Evolutionary conservation across 2,113 vertebrate genomes (phyloP).

Genomic region (Spermophilus dauricus): DNA sequence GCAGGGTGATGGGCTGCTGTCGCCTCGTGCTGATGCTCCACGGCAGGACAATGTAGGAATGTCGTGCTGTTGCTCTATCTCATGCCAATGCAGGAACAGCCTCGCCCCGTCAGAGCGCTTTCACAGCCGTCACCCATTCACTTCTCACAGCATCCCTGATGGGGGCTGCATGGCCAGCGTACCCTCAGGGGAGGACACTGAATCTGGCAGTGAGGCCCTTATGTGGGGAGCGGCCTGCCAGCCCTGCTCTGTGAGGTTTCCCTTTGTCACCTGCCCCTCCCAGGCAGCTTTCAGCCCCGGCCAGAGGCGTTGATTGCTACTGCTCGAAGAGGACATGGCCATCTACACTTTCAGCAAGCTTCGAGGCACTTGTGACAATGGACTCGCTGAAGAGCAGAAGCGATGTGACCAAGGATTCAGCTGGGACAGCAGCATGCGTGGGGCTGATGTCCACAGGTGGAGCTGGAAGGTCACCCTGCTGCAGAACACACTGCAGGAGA

Average conservation of each 20-base stretch:
- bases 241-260: too few relatives aligned
- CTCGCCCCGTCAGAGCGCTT: background rate
- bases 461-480: accelerated
- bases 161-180: accelerated
- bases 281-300: background rate
- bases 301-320: background rate
- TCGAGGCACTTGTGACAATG: accelerated
- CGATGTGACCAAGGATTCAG: accelerated
- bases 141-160: background rate
- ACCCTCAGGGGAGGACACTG: background rate
- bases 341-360: background rate
- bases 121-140: too few relatives aligned
- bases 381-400: too few relatives aligned
- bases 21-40: too few relatives aligned
- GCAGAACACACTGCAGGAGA: accelerated
- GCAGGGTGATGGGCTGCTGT: accelerated
- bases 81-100: too few relatives aligned
- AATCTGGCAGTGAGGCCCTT: accelerated
- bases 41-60: too few relatives aligned
- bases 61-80: too few relatives aligned
- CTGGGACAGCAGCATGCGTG: background rate
- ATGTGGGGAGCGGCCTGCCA: background rate
- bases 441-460: accelerated
- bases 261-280: too few relatives aligned
- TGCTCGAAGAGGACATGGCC: background rate